A percentile compares a stretch with the other conserved stretches of the same genome.
phyloP scores from a whole-genome alignment of 30 jellyfish, hydroid and myxozoan genomes.

The Cassiopea xamachana region DNA sequence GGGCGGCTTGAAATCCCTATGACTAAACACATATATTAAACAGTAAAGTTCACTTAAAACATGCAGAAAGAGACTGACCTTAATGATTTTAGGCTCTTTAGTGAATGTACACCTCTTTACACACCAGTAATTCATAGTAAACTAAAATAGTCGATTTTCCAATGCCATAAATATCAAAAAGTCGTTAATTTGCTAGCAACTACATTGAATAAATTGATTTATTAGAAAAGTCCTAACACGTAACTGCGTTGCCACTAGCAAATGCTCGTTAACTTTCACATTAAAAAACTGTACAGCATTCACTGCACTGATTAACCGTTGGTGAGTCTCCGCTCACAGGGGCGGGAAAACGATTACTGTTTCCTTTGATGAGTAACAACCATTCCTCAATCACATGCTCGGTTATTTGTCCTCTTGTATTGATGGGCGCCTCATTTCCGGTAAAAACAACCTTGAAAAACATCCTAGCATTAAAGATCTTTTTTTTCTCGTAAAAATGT shows the following conservation, averaged over 20 bases:
- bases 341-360: not conserved
- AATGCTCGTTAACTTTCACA: not conserved
- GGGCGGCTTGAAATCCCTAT: too few relatives aligned
- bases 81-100: not conserved
- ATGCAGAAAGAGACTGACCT: not conserved
- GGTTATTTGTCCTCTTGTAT: not conserved
- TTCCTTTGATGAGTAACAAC: constrained; percentile 9
- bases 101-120: not conserved
- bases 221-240: not conserved
- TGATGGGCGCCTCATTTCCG: constrained; percentile 4
- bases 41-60: not conserved
- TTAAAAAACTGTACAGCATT: not conserved
- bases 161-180: not conserved
- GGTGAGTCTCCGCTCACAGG: not conserved
- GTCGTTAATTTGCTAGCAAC: not conserved
- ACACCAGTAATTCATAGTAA: not conserved
- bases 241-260: constrained; percentile 13
- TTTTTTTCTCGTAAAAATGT: not conserved
- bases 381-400: not conserved
- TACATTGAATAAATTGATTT: not conserved
- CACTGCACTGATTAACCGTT: not conserved
- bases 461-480: not conserved
- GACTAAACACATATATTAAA: too few relatives aligned
- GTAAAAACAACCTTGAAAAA: constrained; percentile 5
- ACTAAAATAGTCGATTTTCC: not conserved